These are phyloP conservation scores for Henricia sp. DNA, from an alignment of 53 echinoderm and acorn worm species.

Conservation along the genomic window DNA sequence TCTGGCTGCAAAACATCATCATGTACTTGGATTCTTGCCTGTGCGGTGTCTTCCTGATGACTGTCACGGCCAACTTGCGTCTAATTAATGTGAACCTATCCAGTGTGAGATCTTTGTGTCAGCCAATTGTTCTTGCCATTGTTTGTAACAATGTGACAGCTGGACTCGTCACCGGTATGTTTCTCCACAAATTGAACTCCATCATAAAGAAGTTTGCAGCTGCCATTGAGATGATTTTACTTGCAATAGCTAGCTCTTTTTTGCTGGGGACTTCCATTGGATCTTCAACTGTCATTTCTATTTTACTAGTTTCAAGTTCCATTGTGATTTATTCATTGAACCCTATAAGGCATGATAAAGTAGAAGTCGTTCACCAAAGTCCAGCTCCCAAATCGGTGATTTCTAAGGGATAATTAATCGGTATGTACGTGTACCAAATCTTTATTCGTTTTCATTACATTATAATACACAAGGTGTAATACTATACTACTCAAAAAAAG, in stretches of 20 bases:
- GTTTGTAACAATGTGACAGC: slow-evolving; percentile 70
- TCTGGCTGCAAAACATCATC: slow-evolving; percentile 96
- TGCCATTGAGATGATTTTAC: slow-evolving; percentile 75
- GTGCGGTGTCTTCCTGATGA: slow-evolving; percentile 61
- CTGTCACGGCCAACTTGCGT: not conserved
- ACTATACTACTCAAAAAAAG: too few species aligned
- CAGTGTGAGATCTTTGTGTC: slow-evolving; percentile 34
- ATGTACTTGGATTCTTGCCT: slow-evolving; percentile 84
- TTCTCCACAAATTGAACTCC: slow-evolving; percentile 83
- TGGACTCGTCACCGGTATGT: slow-evolving; percentile 91
- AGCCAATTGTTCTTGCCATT: slow-evolving; percentile 66
- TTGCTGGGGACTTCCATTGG: slow-evolving; percentile 69
- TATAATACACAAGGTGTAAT: too few species aligned
- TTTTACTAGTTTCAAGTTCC: slow-evolving; percentile 65
- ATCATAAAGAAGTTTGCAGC: slow-evolving; percentile 94
- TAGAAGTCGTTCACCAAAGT: not conserved
- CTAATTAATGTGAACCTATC: not conserved
- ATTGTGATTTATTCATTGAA: slow-evolving; percentile 74
- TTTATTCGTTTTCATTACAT: too few species aligned
- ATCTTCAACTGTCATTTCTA: slow-evolving; percentile 59
- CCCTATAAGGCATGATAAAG: slow-evolving; percentile 43
- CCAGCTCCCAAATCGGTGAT: not conserved
- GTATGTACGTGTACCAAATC: too few species aligned
- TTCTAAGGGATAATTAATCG: too few species aligned
- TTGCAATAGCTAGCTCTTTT: slow-evolving; percentile 61